Evolutionary conservation across 2,888 invertebrate species (phyloP).

Genomic region (Nebria salina): DNA sequence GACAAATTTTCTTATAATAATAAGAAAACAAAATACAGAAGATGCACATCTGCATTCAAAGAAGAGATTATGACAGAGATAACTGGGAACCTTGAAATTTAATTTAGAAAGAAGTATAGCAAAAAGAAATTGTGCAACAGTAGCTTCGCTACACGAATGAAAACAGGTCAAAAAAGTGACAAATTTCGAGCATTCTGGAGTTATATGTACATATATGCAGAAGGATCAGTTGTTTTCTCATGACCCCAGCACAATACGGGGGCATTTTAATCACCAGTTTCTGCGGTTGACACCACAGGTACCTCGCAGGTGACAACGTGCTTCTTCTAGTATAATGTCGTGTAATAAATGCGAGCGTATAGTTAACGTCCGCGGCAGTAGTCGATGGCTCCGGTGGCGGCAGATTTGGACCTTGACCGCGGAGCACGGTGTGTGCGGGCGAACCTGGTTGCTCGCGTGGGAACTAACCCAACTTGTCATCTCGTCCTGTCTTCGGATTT

Average conservation of each 20-base stretch:
- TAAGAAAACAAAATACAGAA: too few species aligned
- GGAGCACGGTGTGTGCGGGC: background rate
- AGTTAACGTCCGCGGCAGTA: constrained; percentile 2
- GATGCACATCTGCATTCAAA: too few species aligned
- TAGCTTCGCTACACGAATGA: too few species aligned
- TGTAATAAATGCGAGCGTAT: background rate
- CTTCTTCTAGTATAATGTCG: background rate
- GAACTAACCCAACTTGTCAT: constrained; percentile 1
- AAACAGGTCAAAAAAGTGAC: background rate
- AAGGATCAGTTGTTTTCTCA: constrained; percentile 12
- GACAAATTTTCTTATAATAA: too few species aligned
- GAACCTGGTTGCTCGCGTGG: background rate
- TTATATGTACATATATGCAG: background rate
- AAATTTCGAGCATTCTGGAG: background rate
- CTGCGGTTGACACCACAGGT: constrained; percentile 12
- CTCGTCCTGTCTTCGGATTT: background rate
- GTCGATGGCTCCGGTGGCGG: constrained; percentile 8
- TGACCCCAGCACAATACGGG: constrained; percentile 8
- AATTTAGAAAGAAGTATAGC: too few species aligned
- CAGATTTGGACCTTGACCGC: constrained; percentile 5
- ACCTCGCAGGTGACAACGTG: constrained; percentile 14
- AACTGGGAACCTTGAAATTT: too few species aligned
- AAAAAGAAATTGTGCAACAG: background rate
- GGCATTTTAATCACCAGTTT: background rate
- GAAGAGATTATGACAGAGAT: too few species aligned